These are phyloP conservation scores for Mylabris phalerata DNA, from an alignment of 1,140 invertebrate species.

Conservation along the genomic window DNA sequence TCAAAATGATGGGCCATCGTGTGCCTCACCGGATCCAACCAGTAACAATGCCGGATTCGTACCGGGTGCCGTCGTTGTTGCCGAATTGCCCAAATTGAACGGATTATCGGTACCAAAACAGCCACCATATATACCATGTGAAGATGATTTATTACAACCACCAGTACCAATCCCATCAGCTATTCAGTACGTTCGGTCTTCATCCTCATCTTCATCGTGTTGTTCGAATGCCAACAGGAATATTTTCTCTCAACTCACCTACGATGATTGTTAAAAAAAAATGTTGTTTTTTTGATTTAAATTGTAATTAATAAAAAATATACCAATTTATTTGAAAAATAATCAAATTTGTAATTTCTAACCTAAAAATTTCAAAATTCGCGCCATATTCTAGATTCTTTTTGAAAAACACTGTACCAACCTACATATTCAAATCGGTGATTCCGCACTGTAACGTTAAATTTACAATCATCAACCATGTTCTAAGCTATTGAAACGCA, in stretches of 20 bases:
- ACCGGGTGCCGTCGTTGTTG: constrained; percentile 23
- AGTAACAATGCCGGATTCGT: constrained; percentile 16
- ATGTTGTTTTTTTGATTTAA: too few species aligned
- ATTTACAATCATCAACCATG: too few species aligned
- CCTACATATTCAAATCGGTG: too few species aligned
- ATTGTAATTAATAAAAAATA: too few species aligned
- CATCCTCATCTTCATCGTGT: constrained; percentile 4
- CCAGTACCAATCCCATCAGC: background rate
- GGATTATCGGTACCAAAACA: background rate
- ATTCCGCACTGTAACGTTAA: too few species aligned
- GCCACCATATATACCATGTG: background rate
- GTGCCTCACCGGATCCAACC: background rate
- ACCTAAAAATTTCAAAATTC: too few species aligned
- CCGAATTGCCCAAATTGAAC: constrained; percentile 7
- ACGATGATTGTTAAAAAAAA: too few species aligned
- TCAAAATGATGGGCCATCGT: background rate
- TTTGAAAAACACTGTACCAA: too few species aligned
- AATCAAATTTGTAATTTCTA: too few species aligned
- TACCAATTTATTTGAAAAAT: too few species aligned
- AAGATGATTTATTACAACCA: background rate
- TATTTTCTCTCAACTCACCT: background rate
- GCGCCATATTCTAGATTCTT: too few species aligned
- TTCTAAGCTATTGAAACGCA: too few species aligned
- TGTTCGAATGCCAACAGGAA: background rate
- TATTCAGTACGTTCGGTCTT: background rate